Percentiles rank a stretch among this genome's conserved stretches.
These are phyloP conservation scores for Drosophila dunni DNA, from an alignment of 1,140 invertebrate species.

Conservation along the genomic window DNA sequence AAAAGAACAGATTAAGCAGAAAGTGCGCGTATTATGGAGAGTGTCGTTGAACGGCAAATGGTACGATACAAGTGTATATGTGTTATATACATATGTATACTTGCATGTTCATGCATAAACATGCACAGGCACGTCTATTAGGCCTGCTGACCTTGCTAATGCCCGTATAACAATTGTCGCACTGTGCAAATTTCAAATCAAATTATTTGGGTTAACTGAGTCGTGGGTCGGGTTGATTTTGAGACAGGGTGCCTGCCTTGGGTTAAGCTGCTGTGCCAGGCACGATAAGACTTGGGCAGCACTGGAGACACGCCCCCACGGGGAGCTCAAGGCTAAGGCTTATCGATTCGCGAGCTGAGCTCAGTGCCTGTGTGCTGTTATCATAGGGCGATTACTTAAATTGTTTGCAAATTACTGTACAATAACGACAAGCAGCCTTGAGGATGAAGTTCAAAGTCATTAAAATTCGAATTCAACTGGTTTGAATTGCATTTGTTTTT, in stretches of 20 bases:
- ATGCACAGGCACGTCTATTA: not conserved
- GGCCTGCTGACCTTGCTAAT: conserved; percentile 38
- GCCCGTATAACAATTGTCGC: conserved; percentile 10
- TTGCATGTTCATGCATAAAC: not conserved
- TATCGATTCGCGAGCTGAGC: conserved; percentile 41
- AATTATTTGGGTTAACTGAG: conserved; percentile 1
- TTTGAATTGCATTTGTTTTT: conserved; percentile 19
- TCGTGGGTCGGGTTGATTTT: not conserved
- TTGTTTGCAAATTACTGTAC: conserved; percentile 7
- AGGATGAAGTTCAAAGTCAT: conserved; percentile 50
- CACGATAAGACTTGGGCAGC: conserved; percentile 5
- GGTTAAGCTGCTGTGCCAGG: conserved; percentile 2
- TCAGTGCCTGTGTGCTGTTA: conserved; percentile 17
- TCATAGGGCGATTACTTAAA: conserved; percentile 1
- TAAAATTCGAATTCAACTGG: conserved; percentile 21
- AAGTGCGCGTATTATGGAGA: conserved; percentile 8
- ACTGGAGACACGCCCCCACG: not conserved
- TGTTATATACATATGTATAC: not conserved
- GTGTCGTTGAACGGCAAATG: conserved; percentile 26
- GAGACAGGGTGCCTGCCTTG: not conserved
- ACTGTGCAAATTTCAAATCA: conserved; percentile 2
- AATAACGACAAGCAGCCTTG: conserved; percentile 10
- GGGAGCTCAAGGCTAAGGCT: conserved; percentile 24
- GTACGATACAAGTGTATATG: conserved; percentile 8
- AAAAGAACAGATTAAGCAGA: conserved; percentile 37